These are phyloP conservation scores for human (Homo sapiens) DNA, from an alignment of 2,113 vertebrate genomes.

Conservation along the genomic window DNA sequence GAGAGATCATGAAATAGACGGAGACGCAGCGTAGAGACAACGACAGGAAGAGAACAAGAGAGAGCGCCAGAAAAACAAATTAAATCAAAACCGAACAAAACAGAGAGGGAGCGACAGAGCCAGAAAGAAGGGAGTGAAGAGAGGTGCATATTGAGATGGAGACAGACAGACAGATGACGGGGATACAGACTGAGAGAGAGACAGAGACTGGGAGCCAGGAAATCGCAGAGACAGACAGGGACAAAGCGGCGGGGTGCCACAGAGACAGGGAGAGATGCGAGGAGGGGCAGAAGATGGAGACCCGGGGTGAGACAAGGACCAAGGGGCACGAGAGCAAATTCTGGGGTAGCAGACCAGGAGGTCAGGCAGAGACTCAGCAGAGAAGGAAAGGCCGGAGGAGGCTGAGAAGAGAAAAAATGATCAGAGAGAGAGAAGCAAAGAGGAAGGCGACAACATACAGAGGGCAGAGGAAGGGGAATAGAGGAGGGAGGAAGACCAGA, in stretches of 20 bases:
- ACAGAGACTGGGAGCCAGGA: background rate
- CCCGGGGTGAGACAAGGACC: background rate
- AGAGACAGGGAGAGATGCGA: background rate
- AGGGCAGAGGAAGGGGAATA: background rate
- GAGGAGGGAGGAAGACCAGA: background rate
- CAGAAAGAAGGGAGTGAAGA: background rate
- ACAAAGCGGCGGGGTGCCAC: background rate
- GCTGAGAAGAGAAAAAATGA: background rate
- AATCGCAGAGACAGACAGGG: background rate
- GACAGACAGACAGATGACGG: background rate
- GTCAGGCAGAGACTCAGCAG: no score
- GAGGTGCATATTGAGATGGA: background rate
- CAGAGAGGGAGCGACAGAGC: background rate
- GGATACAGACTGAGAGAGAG: background rate
- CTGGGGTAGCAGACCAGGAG: background rate
- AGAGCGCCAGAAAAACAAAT: background rate
- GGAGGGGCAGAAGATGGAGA: background rate
- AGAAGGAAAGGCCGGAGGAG: background rate
- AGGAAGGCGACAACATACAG: background rate
- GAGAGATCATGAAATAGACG: no score
- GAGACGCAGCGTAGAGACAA: rapidly evolving
- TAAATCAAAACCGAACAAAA: background rate
- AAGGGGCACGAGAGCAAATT: rapidly evolving
- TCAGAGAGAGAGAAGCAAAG: background rate
- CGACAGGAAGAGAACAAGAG: background rate